Percentiles rank a stretch among this genome's conserved stretches.
Conservation (phyloP, 1,140 invertebrate species). For the Nomia melanderi region DNA sequence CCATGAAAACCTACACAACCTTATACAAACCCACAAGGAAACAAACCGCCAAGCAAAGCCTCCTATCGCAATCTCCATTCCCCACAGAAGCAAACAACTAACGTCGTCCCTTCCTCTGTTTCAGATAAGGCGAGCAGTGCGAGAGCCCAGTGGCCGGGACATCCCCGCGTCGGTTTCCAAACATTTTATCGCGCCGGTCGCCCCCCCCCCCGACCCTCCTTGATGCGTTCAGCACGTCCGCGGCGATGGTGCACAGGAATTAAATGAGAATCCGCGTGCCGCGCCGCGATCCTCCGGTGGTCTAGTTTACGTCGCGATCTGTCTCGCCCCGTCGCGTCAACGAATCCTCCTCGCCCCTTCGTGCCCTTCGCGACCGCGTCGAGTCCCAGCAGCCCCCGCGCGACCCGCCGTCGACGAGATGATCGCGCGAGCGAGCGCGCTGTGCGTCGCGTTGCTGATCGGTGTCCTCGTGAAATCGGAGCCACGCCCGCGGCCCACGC, state of each 20-base stretch:
- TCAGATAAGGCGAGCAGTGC: no score
- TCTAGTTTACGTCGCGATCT: not conserved
- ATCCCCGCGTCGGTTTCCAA: no score
- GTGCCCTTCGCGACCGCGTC: not conserved
- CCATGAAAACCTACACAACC: no score
- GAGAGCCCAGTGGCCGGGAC: no score
- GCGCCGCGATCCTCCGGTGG: not conserved
- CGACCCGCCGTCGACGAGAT: conserved; percentile 59
- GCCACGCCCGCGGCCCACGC: conserved; percentile 65
- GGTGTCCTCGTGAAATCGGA: conserved; percentile 62
- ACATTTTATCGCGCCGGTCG: not conserved
- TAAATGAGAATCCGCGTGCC: not conserved
- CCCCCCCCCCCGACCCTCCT: not conserved
- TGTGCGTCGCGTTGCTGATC: conserved; percentile 66
- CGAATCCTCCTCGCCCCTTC: no score
- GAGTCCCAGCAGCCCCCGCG: not conserved
- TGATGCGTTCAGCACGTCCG: not conserved
- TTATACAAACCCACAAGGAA: no score
- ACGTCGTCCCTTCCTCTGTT: no score
- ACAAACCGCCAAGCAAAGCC: no score
- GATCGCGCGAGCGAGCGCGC: conserved; percentile 59
- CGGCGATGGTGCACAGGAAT: not conserved
- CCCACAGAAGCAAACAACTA: no score
- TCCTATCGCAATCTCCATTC: no score
- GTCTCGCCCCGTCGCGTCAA: not conserved